phyloP scores from a whole-genome alignment of 2,113 vertebrate genomes.

The Leucopsar rothschildi region DNA sequence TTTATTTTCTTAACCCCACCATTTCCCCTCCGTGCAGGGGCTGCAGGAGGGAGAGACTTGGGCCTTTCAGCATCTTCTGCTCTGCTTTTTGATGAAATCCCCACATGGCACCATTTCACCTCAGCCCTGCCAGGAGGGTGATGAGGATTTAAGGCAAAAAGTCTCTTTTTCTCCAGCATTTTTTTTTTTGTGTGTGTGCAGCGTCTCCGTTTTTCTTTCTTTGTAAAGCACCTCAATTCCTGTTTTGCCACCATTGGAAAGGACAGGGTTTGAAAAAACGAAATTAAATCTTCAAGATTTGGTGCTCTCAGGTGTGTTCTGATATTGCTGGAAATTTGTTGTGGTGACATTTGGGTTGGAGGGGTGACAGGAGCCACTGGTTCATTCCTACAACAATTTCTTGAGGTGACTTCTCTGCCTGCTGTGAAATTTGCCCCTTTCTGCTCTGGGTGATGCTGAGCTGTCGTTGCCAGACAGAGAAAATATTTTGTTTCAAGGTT shows the following conservation, averaged over 20 bases:
- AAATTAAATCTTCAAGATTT: not conserved
- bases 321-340: not conserved
- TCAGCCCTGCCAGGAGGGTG: not conserved
- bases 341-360: not conserved
- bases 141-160: not conserved
- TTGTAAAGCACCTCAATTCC: not conserved
- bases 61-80: not conserved
- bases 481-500: not conserved
- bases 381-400: not conserved
- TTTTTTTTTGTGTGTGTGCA: not conserved
- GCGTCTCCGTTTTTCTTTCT: not conserved
- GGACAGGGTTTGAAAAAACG: not conserved
- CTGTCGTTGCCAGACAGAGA: rapidly evolving
- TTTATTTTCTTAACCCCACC: slow-evolving; percentile 68
- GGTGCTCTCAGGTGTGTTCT: not conserved
- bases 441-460: not conserved
- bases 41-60: not conserved
- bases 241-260: rapidly evolving
- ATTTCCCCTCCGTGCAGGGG: slow-evolving; percentile 28
- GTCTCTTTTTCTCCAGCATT: not conserved
- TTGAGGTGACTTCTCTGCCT: not conserved
- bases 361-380: not conserved
- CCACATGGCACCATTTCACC: not conserved
- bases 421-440: not conserved
- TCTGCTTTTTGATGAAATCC: not conserved